Percentiles rank a stretch among this genome's conserved stretches.
Conservation (phyloP, 2,113 vertebrate species). For the Grus americana region DNA sequence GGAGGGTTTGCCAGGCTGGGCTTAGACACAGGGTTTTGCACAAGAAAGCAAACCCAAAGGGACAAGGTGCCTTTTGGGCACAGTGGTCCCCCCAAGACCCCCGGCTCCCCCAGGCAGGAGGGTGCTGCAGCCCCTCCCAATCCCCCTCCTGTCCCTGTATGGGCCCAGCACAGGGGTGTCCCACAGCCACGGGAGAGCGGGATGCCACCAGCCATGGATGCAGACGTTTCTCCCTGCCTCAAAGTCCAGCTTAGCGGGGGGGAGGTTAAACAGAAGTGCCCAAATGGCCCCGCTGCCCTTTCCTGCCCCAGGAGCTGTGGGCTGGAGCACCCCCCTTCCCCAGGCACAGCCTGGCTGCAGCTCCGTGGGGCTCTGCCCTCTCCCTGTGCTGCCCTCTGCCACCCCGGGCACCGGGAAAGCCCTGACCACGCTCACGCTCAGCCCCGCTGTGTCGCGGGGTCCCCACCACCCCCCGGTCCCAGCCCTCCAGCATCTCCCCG, state of each 20-base stretch:
- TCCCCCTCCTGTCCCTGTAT: neutral
- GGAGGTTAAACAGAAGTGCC: neutral
- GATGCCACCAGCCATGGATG: neutral
- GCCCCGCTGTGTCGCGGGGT: fast-evolving
- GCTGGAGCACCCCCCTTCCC: neutral
- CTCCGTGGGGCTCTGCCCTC: neutral
- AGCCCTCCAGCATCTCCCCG: neutral
- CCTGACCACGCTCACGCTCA: fast-evolving
- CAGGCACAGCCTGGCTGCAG: neutral
- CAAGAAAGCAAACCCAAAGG: neutral
- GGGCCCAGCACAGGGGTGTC: neutral
- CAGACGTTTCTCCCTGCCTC: neutral
- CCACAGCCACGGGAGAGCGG: neutral
- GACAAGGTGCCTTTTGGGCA: neutral
- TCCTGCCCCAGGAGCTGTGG: neutral
- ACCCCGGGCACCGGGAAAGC: fast-evolving
- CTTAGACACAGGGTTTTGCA: fast-evolving
- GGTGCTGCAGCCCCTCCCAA: fast-evolving
- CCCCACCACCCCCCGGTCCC: neutral
- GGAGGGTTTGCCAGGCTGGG: neutral
- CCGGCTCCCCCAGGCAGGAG: neutral
- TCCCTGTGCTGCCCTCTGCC: fast-evolving
- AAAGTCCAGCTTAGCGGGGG: neutral
- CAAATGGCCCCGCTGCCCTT: neutral
- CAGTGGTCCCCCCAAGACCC: neutral